Base-by-base conservation (phyloP, 2,888 invertebrate genomes). In the Tridacna crocea region DNA sequence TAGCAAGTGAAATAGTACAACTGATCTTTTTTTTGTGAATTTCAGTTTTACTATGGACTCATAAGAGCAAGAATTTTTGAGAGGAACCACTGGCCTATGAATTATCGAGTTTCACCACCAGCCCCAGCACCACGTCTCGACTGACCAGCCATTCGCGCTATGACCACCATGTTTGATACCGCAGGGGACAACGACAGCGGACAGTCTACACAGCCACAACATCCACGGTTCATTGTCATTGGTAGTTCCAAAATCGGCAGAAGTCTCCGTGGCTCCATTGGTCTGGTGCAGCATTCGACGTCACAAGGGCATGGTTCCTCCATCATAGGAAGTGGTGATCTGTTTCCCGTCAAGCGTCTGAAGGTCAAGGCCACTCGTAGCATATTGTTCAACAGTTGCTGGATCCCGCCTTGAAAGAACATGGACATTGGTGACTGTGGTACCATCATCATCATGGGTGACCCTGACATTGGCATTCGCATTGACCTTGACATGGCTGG, bases 301-400 rank as follows among this genome's bases (percentile, higher is more conserved):
- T 77, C 87, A 75, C 87, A 87, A 1, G 84, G 79, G 55, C 87
- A 87, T 26, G 87, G 87, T 46, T 84, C 87, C 36, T 87, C 86
- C 82, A 82, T 82, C 22, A 60, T 75, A 13, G 84, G 80, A 4
- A 81, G 27, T 11, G 76, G 81, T 3, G 66, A 22, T 13, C 17
- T 61, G 17, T 63, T 24, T 4, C 84, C 70, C 24, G 63, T 72
- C 77, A 82, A 82, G 51, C 72, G 63, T n/a, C 82, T 70, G 22
- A 84, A 22, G 36, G 60, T 19, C 8, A 77, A 66, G 0, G 77
- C 79, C 75, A 80, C 70, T 19, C 55, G 73, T n/a, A 75, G 22
- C 79, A 80, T 75, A 47, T 80, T 84, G 27, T 78, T 55, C 15
- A 79, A 65, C 13, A 82, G 66, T 19, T 47, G 47, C 27, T 75